A percentile compares a stretch with the other conserved stretches of the same genome.
These are phyloP conservation scores for Carcina quercana DNA, from an alignment of 2,888 invertebrate genomes.

Conservation along the genomic window DNA sequence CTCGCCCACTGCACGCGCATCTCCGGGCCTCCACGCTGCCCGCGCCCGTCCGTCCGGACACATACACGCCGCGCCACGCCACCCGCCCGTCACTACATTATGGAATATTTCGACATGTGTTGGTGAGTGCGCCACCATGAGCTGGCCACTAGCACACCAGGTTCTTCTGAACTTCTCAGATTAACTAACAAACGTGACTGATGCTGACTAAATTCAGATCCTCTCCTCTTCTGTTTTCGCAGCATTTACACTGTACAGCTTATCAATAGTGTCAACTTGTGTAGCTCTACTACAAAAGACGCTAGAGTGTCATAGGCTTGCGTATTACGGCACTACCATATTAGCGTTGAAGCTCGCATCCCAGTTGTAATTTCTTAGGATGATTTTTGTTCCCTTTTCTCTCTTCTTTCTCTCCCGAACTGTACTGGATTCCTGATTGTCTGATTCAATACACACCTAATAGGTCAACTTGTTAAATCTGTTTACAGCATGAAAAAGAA, in stretches of 20 bases:
- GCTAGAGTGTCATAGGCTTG: conserved; percentile 3
- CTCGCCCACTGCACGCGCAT: conserved; percentile 14
- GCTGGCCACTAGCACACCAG: conserved; percentile 3
- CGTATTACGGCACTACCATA: conserved; percentile 4
- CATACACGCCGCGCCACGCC: conserved; percentile 17
- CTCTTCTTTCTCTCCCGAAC: conserved; percentile 9
- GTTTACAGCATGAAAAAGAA: no score
- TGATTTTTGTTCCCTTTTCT: conserved; percentile 12
- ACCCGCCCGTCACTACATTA: conserved; percentile 25
- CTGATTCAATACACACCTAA: conserved; percentile 2
- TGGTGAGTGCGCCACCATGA: conserved; percentile 53
- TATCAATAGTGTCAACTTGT: no score
- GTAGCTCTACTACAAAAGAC: conserved; percentile 9
- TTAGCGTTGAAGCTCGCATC: conserved; percentile 6
- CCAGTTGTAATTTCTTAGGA: conserved; percentile 10
- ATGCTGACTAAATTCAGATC: no score
- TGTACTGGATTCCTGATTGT: conserved; percentile 13
- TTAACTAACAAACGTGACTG: conserved; percentile 1
- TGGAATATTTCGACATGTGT: conserved; percentile 64
- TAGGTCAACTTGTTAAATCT: no score
- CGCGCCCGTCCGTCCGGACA: conserved; percentile 26
- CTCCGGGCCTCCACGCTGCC: no score
- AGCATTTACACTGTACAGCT: no score
- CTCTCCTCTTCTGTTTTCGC: no score
- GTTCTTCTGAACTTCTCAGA: background rate